Conservation (phyloP, 2,113 vertebrate genomes). For the Siniperca chuatsi region DNA sequence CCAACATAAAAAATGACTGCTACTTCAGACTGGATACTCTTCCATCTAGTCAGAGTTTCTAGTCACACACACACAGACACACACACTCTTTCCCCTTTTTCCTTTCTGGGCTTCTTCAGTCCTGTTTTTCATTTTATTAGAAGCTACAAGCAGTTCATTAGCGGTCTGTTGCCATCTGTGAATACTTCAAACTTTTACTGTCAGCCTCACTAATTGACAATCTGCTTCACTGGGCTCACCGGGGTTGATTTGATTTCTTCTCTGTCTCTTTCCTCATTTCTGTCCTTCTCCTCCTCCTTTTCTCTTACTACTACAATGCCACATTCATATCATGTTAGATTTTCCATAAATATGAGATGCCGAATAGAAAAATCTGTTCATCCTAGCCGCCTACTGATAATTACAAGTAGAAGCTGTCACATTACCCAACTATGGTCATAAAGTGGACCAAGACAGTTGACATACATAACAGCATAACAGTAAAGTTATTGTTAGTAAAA, state of each 20-base stretch:
- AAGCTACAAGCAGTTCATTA: slow-evolving; percentile 59
- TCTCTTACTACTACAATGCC: neutral
- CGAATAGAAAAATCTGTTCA: neutral
- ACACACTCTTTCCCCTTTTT: slow-evolving; percentile 1
- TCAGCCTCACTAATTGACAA: slow-evolving; percentile 66
- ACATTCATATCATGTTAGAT: slow-evolving; percentile 3
- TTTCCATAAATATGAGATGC: neutral
- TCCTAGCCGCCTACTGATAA: neutral
- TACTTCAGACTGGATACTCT: slow-evolving; percentile 27
- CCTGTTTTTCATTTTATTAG: slow-evolving; percentile 48
- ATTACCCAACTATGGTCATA: neutral
- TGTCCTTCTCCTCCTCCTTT: neutral
- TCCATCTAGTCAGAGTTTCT: neutral
- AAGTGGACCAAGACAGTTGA: neutral
- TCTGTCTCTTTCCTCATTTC: slow-evolving; percentile 40
- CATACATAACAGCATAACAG: too few species aligned
- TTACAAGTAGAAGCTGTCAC: neutral
- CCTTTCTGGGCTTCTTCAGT: slow-evolving; percentile 15
- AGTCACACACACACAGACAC: neutral
- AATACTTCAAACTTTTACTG: slow-evolving; percentile 68
- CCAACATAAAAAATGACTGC: slow-evolving; percentile 30
- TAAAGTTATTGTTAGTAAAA: neutral
- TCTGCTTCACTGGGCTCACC: slow-evolving; percentile 63
- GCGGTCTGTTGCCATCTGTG: slow-evolving; percentile 60
- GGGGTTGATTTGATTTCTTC: slow-evolving; percentile 62